phyloP scores from a whole-genome alignment of 2,113 vertebrate species.

The Chamaea fasciata region DNA sequence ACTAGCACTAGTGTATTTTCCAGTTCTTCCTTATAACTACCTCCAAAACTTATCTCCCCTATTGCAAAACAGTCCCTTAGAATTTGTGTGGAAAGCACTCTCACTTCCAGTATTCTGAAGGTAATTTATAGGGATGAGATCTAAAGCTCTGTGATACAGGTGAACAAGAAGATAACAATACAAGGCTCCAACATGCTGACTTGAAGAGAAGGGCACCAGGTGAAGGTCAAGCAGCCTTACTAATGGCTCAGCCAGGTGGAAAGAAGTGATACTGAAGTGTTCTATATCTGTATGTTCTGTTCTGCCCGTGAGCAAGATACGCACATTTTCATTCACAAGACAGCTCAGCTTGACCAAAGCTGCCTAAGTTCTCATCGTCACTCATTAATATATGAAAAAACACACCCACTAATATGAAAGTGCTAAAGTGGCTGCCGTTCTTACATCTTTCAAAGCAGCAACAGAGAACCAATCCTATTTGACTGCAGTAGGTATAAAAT shows the following conservation, averaged over 20 bases:
- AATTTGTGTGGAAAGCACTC: background rate
- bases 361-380: background rate
- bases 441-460: background rate
- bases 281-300: background rate
- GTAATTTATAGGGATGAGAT: background rate
- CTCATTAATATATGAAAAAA: background rate
- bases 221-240: background rate
- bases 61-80: background rate
- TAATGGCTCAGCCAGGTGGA: background rate
- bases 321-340: background rate
- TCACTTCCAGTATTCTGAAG: background rate
- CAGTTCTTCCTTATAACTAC: background rate
- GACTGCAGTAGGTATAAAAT: background rate
- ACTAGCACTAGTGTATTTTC: background rate
- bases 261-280: rapidly evolving
- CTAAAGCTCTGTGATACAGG: background rate
- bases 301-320: background rate
- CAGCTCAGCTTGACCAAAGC: background rate
- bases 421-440: background rate
- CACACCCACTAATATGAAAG: background rate
- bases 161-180: background rate
- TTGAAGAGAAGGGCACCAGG: background rate
- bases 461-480: background rate
- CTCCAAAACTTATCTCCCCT: background rate
- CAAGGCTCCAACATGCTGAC: background rate